Conservation (phyloP, 30 jellyfish, hydroid and myxozoan genomes). For the Nemopilema nomurai region DNA sequence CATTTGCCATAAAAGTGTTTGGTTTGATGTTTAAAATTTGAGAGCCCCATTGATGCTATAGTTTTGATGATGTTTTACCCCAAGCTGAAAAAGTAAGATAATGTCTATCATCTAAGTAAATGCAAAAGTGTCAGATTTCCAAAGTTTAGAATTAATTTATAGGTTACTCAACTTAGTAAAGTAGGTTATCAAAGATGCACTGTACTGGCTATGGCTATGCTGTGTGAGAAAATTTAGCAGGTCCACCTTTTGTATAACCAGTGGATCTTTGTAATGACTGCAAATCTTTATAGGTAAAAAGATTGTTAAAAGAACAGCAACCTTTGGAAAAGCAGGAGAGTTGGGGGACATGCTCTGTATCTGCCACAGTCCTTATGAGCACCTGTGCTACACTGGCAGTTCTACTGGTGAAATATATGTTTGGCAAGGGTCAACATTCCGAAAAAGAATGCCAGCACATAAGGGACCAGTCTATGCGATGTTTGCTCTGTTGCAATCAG, state of each 20-base stretch:
- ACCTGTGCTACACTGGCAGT: constrained; percentile 79
- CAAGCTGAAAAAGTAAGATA: no score
- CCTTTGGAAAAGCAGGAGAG: constrained; percentile 92
- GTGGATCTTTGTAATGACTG: not conserved
- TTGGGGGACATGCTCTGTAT: constrained; percentile 83
- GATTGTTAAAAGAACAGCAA: constrained; percentile 81
- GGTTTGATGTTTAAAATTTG: no score
- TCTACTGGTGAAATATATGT: constrained; percentile 93
- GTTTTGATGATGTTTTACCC: no score
- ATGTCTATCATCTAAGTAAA: not conserved
- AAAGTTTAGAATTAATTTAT: not conserved
- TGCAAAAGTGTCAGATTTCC: not conserved
- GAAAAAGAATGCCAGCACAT: constrained; percentile 90
- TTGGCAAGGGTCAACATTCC: constrained; percentile 91
- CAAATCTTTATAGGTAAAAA: constrained; percentile 45
- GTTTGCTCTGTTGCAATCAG: constrained; percentile 87
- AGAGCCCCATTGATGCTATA: no score
- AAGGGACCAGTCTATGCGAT: constrained; percentile 96
- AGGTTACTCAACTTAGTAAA: no score
- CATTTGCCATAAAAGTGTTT: no score
- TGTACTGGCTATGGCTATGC: no score
- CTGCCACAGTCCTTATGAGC: constrained; percentile 88
- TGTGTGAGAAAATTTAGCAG: no score
- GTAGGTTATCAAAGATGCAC: no score
- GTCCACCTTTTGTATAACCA: not conserved